Conservation (phyloP, 1,140 invertebrate species). For the Stegodyphus mimosarum region DNA sequence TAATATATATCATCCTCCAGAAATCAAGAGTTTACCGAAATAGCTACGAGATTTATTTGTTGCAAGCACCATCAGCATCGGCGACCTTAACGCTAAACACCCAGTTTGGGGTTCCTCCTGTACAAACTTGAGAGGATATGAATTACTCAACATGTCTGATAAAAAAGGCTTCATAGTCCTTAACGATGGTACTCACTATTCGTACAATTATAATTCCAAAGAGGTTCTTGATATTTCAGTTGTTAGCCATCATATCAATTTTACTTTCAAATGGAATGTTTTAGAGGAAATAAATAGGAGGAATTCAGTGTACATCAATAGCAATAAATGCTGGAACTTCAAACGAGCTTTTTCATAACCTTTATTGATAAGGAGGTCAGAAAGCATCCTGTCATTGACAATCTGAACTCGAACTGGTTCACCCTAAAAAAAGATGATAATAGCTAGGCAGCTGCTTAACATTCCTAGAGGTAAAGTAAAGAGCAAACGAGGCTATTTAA, state of each 20-base stretch:
- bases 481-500: not conserved
- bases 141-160: not conserved
- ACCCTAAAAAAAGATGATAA: not conserved
- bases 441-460: not conserved
- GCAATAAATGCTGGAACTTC: not conserved
- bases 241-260: not conserved
- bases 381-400: not conserved
- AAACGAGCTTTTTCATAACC: not conserved
- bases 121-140: not conserved
- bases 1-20: not conserved
- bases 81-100: not conserved
- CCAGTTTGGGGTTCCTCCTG: not conserved
- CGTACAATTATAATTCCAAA: not conserved
- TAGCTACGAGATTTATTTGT: not conserved
- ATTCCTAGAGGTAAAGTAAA: not conserved
- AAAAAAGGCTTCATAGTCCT: not conserved
- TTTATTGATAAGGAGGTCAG: not conserved
- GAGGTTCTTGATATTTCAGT: not conserved
- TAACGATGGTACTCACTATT: slow-evolving; percentile 10
- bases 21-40: not conserved
- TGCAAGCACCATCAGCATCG: not conserved
- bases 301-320: not conserved
- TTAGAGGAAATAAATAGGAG: not conserved
- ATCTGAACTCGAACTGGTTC: not conserved
- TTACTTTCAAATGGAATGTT: not conserved